Evolutionary conservation across 1,140 invertebrate genomes (phyloP).

Genomic region (Euwallacea fornicatus): DNA sequence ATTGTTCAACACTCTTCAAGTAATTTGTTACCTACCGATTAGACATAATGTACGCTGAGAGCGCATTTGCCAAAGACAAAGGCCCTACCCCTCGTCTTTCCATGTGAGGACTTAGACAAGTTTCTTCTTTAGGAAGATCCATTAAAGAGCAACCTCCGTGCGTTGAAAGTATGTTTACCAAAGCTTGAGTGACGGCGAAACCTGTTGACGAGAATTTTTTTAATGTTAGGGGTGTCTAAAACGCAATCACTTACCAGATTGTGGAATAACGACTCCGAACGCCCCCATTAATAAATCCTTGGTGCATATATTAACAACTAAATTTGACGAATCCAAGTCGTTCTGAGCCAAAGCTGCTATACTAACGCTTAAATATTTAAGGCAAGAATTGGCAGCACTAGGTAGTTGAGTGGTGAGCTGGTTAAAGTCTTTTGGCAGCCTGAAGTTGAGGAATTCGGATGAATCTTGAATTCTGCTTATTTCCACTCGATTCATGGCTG

Average conservation of each 20-base stretch:
- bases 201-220: slow-evolving; percentile 29
- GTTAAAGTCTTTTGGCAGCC: slow-evolving; percentile 42
- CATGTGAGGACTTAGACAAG: slow-evolving; percentile 23
- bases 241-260: slow-evolving; percentile 22
- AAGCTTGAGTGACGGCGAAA: slow-evolving; percentile 64
- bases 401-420: slow-evolving; percentile 45
- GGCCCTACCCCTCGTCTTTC: slow-evolving; percentile 50
- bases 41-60: slow-evolving; percentile 64
- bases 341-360: slow-evolving; percentile 62
- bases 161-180: slow-evolving; percentile 61
- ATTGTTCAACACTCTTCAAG: too few species aligned
- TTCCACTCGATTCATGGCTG: slow-evolving; percentile 60
- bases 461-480: slow-evolving; percentile 42
- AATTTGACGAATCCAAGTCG: slow-evolving; percentile 59
- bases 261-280: slow-evolving; percentile 42
- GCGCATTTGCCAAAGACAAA: slow-evolving; percentile 63
- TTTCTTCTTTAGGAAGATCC: slow-evolving; percentile 52
- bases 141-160: slow-evolving; percentile 55
- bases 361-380: slow-evolving; percentile 60
- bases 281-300: slow-evolving; percentile 59
- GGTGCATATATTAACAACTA: slow-evolving; percentile 64
- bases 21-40: slow-evolving; percentile 42
- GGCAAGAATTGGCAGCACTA: slow-evolving; percentile 51
- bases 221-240: neutral
- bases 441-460: slow-evolving; percentile 36